A percentile compares a stretch with the other conserved stretches of the same genome.
Evolutionary conservation across 2,888 invertebrate genomes (phyloP).

Genomic region (Cremastinae sp.): DNA sequence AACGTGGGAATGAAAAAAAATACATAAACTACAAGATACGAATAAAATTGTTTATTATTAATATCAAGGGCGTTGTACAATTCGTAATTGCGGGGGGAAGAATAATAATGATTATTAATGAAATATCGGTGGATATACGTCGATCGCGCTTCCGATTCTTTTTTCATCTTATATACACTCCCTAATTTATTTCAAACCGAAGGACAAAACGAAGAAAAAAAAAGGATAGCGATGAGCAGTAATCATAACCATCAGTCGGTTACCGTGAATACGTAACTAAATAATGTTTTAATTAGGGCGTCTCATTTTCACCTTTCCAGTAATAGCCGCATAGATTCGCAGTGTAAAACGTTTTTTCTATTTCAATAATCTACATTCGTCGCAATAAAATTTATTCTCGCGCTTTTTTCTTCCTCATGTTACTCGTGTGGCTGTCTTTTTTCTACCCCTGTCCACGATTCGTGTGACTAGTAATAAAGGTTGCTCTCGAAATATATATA

Average conservation of each 20-base stretch:
- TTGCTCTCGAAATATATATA: constrained; percentile 71
- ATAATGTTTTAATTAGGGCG: constrained; percentile 66
- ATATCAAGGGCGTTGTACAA: constrained; percentile 58
- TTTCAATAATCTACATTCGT: background rate
- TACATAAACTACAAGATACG: constrained; percentile 16
- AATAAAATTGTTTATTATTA: constrained; percentile 60
- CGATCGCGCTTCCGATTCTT: constrained; percentile 19
- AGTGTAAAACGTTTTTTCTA: constrained; percentile 33
- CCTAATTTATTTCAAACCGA: constrained; percentile 69
- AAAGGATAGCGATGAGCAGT: constrained; percentile 63
- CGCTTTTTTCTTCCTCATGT: constrained; percentile 43
- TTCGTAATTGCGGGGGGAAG: constrained; percentile 53
- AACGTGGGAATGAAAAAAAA: background rate
- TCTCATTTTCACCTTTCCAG: constrained; percentile 40
- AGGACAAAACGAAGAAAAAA: constrained; percentile 66
- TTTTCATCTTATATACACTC: constrained; percentile 60
- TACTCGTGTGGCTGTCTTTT: constrained; percentile 60
- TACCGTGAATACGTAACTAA: constrained; percentile 67
- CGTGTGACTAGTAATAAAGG: constrained; percentile 77
- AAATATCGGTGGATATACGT: constrained; percentile 51
- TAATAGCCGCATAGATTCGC: constrained; percentile 37
- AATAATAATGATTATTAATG: constrained; percentile 49
- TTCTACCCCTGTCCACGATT: constrained; percentile 69
- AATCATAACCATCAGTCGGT: constrained; percentile 70
- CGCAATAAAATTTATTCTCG: constrained; percentile 34